phyloP scores from a whole-genome alignment of 2,113 vertebrate species.

The Nycticryphes semicollaris region DNA sequence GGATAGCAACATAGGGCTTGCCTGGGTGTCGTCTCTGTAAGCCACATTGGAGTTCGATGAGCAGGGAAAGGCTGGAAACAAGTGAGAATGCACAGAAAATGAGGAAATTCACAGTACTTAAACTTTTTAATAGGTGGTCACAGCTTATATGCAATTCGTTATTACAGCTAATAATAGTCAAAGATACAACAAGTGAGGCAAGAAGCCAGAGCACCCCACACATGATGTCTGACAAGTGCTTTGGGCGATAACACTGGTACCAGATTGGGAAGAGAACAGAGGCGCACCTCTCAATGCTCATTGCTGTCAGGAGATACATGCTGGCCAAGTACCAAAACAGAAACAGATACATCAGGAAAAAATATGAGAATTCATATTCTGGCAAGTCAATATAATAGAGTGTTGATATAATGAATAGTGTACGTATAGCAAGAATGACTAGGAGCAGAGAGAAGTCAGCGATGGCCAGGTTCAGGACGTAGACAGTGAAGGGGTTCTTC shows the following conservation, averaged over 20 bases:
- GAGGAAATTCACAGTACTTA: neutral
- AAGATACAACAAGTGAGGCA: neutral
- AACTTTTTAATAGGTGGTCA: rapidly evolving
- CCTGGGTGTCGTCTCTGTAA: neutral
- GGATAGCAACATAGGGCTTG: neutral
- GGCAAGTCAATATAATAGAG: neutral
- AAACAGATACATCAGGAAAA: neutral
- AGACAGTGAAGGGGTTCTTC: constrained; percentile 55
- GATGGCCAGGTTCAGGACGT: constrained; percentile 64
- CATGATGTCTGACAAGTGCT: neutral
- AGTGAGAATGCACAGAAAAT: neutral
- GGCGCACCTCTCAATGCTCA: neutral
- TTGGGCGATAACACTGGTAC: neutral
- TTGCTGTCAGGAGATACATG: neutral
- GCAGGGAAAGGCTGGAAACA: neutral
- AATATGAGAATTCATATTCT: rapidly evolving
- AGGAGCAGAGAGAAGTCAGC: constrained; percentile 28
- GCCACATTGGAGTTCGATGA: neutral
- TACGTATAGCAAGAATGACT: neutral
- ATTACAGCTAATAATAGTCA: neutral
- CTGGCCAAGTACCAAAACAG: neutral
- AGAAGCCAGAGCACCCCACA: neutral
- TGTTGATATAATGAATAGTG: too few relatives aligned
- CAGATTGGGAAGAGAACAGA: neutral
- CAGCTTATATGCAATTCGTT: neutral